A percentile compares a stretch with the other conserved stretches of the same genome.
Evolutionary conservation across 2,888 invertebrate genomes (phyloP).

Genomic region (Desoria tigrina): DNA sequence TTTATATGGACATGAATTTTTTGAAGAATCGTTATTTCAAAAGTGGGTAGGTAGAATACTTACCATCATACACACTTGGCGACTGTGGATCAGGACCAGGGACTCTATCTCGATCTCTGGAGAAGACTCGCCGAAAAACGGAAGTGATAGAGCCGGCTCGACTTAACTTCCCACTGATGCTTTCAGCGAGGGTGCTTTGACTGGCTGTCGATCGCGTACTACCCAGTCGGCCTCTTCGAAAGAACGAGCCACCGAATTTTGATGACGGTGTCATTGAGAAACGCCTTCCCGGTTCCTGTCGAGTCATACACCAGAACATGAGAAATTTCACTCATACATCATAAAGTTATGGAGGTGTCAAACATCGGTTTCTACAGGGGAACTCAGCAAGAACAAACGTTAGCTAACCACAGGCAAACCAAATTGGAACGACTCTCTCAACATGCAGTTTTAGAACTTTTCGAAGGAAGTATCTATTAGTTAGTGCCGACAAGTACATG

Average conservation of each 20-base stretch:
- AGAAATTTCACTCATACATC: too few species aligned
- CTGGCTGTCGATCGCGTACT: slow-evolving; percentile 51
- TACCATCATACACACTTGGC: slow-evolving; percentile 22
- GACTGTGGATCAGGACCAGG: slow-evolving; percentile 31
- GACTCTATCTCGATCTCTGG: slow-evolving; percentile 41
- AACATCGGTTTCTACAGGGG: too few species aligned
- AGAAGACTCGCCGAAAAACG: slow-evolving; percentile 52
- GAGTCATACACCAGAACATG: not conserved
- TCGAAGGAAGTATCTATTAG: too few species aligned
- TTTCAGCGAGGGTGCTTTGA: slow-evolving; percentile 52
- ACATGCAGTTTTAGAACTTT: too few species aligned
- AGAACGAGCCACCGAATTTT: slow-evolving; percentile 42
- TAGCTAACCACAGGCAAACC: too few species aligned
- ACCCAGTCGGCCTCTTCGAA: slow-evolving; percentile 42
- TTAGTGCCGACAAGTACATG: too few species aligned
- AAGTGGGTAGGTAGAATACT: not conserved
- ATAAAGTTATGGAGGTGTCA: too few species aligned
- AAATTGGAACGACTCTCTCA: too few species aligned
- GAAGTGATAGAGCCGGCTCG: slow-evolving; percentile 52
- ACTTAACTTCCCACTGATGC: slow-evolving; percentile 52
- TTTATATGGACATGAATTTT: too few species aligned
- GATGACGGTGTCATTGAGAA: slow-evolving; percentile 45
- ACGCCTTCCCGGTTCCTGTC: slow-evolving; percentile 47
- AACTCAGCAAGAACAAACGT: too few species aligned
- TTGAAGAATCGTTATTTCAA: too few species aligned